These are phyloP conservation scores for Sebastes trivittatus DNA, from an alignment of 2,797 vertebrate species.

Conservation along the genomic window DNA sequence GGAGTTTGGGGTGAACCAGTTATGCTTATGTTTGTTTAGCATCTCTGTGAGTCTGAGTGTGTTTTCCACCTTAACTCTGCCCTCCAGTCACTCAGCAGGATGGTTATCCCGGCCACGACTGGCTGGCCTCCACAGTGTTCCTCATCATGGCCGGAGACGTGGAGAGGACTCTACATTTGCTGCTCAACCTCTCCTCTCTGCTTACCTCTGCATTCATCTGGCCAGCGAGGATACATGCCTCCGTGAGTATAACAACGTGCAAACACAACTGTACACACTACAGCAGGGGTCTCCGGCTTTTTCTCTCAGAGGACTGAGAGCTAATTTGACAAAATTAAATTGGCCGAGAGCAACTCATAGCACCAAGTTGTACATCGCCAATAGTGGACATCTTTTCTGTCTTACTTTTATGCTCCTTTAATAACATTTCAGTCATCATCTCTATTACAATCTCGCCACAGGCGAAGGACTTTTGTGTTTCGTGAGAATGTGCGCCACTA, in stretches of 20 bases:
- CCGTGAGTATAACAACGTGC: constrained; percentile 81
- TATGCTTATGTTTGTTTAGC: neutral
- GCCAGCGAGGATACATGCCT: constrained; percentile 87
- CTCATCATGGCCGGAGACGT: constrained; percentile 88
- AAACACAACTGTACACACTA: neutral
- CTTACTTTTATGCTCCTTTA: too few relatives aligned
- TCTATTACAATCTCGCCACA: too few relatives aligned
- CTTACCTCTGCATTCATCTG: constrained; percentile 93
- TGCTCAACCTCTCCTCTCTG: constrained; percentile 87
- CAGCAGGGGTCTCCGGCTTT: rapidly evolving
- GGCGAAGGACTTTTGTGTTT: too few relatives aligned
- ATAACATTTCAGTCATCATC: too few relatives aligned
- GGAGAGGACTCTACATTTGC: constrained; percentile 82
- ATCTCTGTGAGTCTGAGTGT: neutral
- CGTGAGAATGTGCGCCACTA: too few relatives aligned
- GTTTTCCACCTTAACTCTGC: constrained; percentile 74
- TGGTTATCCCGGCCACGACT: constrained; percentile 87
- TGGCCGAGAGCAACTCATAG: too few relatives aligned
- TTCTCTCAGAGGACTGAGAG: too few relatives aligned
- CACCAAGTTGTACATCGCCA: too few relatives aligned
- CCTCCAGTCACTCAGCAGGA: constrained; percentile 82
- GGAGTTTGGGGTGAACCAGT: too few relatives aligned
- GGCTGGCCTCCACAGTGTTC: constrained; percentile 92
- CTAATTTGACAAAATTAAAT: too few relatives aligned
- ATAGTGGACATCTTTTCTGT: too few relatives aligned